Conservation (phyloP, 2,888 invertebrate genomes). For the Spialia ferax region DNA sequence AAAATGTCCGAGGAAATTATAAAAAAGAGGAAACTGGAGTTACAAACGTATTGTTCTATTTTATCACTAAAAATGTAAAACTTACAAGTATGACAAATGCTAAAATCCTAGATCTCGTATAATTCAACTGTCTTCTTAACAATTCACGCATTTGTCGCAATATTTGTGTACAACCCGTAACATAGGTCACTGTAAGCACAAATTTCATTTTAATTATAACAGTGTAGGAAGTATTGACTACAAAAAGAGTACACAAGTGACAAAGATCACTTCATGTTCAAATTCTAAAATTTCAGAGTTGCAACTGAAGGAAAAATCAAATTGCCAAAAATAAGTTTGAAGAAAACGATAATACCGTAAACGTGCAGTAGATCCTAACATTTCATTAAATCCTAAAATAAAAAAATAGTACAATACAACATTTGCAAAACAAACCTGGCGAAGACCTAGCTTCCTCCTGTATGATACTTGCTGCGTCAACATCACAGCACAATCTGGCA, state of each 20-base stretch:
- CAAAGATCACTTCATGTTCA: no score
- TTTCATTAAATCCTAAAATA: background rate
- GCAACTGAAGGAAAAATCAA: background rate
- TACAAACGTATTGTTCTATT: background rate
- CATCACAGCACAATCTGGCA: constrained; percentile 39
- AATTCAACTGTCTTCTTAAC: constrained; percentile 22
- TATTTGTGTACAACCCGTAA: constrained; percentile 19
- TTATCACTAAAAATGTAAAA: background rate
- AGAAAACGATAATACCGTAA: no score
- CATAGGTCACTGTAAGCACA: constrained; percentile 21
- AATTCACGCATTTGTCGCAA: constrained; percentile 25
- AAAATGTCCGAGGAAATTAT: background rate
- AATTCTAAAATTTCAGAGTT: no score
- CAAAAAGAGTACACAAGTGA: no score
- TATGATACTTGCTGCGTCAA: constrained; percentile 25
- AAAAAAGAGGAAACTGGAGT: background rate
- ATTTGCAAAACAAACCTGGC: constrained; percentile 17
- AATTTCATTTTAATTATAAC: no score
- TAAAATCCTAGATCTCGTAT: constrained; percentile 20
- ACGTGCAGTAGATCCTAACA: background rate
- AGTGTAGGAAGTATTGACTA: no score
- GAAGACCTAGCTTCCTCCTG: constrained; percentile 17
- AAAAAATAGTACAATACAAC: background rate
- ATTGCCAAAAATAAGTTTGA: background rate
- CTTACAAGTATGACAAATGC: constrained; percentile 31